Evolutionary conservation across 1,140 invertebrate species (phyloP).

Genomic region (Cyclina sinensis): DNA sequence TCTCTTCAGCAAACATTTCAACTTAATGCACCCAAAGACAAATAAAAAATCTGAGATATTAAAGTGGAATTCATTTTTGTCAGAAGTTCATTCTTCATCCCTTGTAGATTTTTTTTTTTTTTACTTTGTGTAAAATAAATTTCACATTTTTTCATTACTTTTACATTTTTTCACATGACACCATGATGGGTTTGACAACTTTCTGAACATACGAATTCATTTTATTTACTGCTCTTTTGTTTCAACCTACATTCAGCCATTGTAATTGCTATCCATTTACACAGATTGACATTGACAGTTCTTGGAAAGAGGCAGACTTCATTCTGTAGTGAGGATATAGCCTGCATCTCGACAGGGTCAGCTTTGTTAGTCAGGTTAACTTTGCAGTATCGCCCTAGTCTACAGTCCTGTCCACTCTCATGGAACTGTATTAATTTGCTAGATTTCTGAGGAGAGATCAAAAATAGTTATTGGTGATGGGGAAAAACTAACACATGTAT

Average conservation of each 20-base stretch:
- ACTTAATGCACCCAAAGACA: no score
- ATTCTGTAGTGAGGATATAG: conserved; percentile 77
- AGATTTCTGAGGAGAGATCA: conserved; percentile 56
- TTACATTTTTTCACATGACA: no score
- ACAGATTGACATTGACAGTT: conserved; percentile 72
- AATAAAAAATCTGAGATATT: no score
- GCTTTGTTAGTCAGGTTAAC: conserved; percentile 53
- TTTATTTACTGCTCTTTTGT: conserved; percentile 16
- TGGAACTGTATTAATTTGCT: conserved; percentile 71
- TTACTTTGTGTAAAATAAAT: no score
- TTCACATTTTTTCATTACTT: no score
- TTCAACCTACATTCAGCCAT: conserved; percentile 70
- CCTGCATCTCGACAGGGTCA: conserved; percentile 71
- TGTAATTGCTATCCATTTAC: conserved; percentile 76
- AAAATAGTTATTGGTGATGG: no score
- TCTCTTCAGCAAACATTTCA: no score
- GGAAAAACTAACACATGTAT: no score
- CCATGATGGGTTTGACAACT: neutral
- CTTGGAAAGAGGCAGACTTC: conserved; percentile 79
- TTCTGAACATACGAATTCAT: neutral
- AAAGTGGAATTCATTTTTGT: no score
- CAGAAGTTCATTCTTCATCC: no score
- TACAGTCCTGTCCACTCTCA: conserved; percentile 63
- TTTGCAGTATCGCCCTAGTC: conserved; percentile 53
- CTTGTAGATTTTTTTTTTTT: no score